phyloP scores from a whole-genome alignment of 2,113 vertebrate species.

The Blennius ocellaris region DNA sequence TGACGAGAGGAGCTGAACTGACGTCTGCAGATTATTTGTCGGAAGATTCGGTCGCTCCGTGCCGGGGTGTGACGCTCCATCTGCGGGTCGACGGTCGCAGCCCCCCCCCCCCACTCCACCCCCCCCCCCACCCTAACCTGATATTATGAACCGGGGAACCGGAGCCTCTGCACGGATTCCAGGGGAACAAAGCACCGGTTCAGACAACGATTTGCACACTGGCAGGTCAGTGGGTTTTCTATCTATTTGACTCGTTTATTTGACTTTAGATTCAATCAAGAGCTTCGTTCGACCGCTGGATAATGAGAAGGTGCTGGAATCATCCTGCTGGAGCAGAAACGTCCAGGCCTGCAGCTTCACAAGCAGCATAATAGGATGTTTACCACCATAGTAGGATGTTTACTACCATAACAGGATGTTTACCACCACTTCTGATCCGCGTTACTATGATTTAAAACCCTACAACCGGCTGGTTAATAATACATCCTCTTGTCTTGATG shows the following conservation, averaged over 20 bases:
- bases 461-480: background rate
- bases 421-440: too few relatives aligned
- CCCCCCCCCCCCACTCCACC: conserved; percentile 45
- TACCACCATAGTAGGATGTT: background rate
- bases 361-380: conserved; percentile 6
- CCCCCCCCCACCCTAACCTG: conserved; percentile 50
- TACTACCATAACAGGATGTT: background rate
- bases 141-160: conserved; percentile 75
- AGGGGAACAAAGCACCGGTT: conserved; percentile 75
- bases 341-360: conserved; percentile 60
- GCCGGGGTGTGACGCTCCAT: conserved; percentile 63
- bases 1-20: background rate
- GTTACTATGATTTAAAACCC: background rate
- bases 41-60: too few relatives aligned
- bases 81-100: conserved; percentile 44
- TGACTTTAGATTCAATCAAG: too few relatives aligned
- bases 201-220: conserved; percentile 50
- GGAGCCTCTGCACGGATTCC: conserved; percentile 49
- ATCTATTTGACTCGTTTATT: background rate
- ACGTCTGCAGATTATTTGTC: background rate
- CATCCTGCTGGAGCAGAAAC: conserved; percentile 18
- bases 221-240: conserved; percentile 73
- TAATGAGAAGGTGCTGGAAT: background rate
- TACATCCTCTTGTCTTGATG: background rate
- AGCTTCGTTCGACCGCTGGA: background rate